Evolutionary conservation across 1,140 invertebrate species (phyloP), one percentile per base, ranked within the genome.

Genomic region (Meloidogyne hapla): DNA sequence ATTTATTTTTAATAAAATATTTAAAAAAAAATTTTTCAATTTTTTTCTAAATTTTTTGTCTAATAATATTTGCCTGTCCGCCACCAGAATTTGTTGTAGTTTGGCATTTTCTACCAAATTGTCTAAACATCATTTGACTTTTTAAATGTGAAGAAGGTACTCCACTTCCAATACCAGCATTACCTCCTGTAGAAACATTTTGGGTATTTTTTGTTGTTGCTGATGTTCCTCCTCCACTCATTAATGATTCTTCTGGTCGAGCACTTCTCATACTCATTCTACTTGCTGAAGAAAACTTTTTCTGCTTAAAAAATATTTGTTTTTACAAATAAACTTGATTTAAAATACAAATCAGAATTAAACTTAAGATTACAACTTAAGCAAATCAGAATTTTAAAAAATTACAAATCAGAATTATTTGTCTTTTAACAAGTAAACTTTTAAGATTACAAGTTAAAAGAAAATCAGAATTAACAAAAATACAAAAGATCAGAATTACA

Each of bases 81-180:
- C 68, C 42, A 12, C 48, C 45, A 64, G 21, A 56, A 64, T 23
- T 64, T 42, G 40, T 18, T 9, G 65, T n/a, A 38, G 65, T 5
- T n/a, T 33, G 65, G 18, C 28, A 38, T 23, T 67, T 73, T 64
- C 64, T 38, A 18, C 28, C 33, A 67, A 74, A 74, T 67, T 74
- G 73, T 33, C 73, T 33, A 67, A 74, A 74, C 73, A 74, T 74
- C 73, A 74, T 74, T 18, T 45, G 45, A 28, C 73, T 67, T 25
- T 74, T 74, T n/a, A 74, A 25, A 26, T 25, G 48, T 3, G 15
- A 12, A 3, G 21, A 13, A 0, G 68, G n/a, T 12, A 8, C 12
- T n/a, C 38, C 38, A 8, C 5, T n/a, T 66, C 21, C 56, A 10
- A 15, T 13, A 33, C 62, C 21, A 13, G 13, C 18, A 26, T 45